Base-by-base conservation (phyloP, 2,888 invertebrate species). In the Stramonita haemastoma region DNA sequence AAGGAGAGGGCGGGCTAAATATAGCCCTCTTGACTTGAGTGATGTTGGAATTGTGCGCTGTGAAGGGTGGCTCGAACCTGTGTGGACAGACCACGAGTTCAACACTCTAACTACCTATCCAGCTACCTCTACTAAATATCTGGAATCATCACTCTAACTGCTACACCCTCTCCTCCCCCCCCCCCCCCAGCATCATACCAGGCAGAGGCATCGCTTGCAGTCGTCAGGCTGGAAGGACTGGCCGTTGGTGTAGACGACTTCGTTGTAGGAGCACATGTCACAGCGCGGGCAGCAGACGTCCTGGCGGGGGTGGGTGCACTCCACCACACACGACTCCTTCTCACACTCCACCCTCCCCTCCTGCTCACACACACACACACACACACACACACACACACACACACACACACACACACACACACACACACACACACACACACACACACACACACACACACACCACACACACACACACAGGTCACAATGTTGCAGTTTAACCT, bases 241-340 rank as follows among this genome's bases (percentile, higher is more conserved):
- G 26, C 92, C 92, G 87, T 92, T 91, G 4, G 86, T 26, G 36
- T 92, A 92, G 13, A 91, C 32, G 15, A 89, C 46, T 13, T 92
- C 92, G 29, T 93, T 92, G 91, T 90, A 94, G 73, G 87, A 89
- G 89, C 94, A 94, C 85, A 91, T 92, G 87, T 92, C 92, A 91
- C 94, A 94, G 15, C 86, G 73, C 17, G 93, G 93, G 84, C 94
- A 94, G 91, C 94, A 94, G 66, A 86, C 46, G 66, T 92, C 93
- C n/a, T 88, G 87, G 15, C 91, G 88, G 46, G 94, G 93, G 87
- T 94, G 93, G 32, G 92, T 90, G 89, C 94, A 94, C 8, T 89
- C 91, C 17, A 90, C 90, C 66, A 89, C 89, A 91, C 94, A 94
- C 26, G 85, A 85, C 79, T 88, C 90, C 32, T 86, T 89, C n/a